Evolutionary conservation across 2,888 invertebrate genomes (phyloP), one percentile per base, ranked within the genome.

Genomic region (Electrophaes corylata): DNA sequence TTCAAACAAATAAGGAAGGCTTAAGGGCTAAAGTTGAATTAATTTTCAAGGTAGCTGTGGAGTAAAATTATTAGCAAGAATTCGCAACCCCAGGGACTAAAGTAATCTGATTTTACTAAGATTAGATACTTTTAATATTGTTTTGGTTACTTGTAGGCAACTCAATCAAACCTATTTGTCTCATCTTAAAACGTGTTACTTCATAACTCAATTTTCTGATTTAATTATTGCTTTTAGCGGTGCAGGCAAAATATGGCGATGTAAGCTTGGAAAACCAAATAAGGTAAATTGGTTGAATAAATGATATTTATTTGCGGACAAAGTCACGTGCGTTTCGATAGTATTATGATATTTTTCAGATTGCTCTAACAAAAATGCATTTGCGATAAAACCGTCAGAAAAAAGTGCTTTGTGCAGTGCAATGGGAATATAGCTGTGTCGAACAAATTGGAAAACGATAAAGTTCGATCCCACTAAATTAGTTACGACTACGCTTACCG

Each of bases 1-100:
- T 53, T 58, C 16, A 41, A 46, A 57, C 35, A 50, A 58, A 53
- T 49, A 46, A 43, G 57, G 51, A 53, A 52, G 52, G 57, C 29
- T 57, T 57, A 57, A 26, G 19, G 39, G 43, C 39, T 46, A 44
- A 50, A 52, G 43, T 35, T 41, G 51, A 52, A 51, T 54, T 23
- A 54, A 59, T 54, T 54, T 58, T 46, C 45, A 46, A 59, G 57
- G 48, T 57, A 40, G 31, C 46, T 53, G 19, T 20, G 8, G 44
- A 45, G 43, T 50, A 40, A 45, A 53, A 48, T 55, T 54, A 54
- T 47, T 53, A 23, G 39, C 48, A 48, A 35, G 48, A 48, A 43
- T 37, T 48, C 6, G 14, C 16, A 12, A 43, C 43, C 31, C 54
- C 33, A 16, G 47, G 43, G 41, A 47, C 23, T 8, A 18, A 23